These are phyloP conservation scores for Palloptera scutellata DNA, from an alignment of 2,888 invertebrate species.

Conservation along the genomic window DNA sequence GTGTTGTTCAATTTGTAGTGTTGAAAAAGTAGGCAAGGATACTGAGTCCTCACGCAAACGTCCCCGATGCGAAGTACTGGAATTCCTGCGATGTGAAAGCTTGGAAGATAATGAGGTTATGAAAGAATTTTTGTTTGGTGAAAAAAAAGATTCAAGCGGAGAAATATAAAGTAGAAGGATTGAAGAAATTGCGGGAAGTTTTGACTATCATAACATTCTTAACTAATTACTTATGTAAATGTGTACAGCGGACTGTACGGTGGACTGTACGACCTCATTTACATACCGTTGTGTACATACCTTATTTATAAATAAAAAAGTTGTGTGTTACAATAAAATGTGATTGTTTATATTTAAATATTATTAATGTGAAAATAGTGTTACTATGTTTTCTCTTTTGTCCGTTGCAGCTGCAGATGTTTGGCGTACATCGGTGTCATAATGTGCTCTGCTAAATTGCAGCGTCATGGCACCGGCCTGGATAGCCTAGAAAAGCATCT, in stretches of 20 bases:
- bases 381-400: not conserved
- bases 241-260: no score
- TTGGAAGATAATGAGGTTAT: not conserved
- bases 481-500: no score
- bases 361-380: not conserved
- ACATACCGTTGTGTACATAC: conserved; percentile 1
- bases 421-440: conserved; percentile 2
- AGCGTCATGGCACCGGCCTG: no score
- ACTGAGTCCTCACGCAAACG: no score
- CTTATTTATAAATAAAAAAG: conserved; percentile 1
- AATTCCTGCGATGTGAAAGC: no score
- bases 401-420: conserved; percentile 2
- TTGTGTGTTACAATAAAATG: no score
- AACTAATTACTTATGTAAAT: not conserved
- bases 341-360: not conserved
- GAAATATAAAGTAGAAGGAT: no score
- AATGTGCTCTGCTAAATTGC: no score
- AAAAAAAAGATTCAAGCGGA: no score
- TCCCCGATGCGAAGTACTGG: no score
- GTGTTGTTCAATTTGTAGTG: no score
- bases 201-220: conserved; percentile 4
- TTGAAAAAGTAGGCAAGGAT: no score
- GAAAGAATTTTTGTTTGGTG: not conserved
- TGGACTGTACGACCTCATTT: not conserved
- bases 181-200: conserved; percentile 1